phyloP scores from a whole-genome alignment of 2,888 invertebrate genomes.

The Carpatolechia fugitivella region DNA sequence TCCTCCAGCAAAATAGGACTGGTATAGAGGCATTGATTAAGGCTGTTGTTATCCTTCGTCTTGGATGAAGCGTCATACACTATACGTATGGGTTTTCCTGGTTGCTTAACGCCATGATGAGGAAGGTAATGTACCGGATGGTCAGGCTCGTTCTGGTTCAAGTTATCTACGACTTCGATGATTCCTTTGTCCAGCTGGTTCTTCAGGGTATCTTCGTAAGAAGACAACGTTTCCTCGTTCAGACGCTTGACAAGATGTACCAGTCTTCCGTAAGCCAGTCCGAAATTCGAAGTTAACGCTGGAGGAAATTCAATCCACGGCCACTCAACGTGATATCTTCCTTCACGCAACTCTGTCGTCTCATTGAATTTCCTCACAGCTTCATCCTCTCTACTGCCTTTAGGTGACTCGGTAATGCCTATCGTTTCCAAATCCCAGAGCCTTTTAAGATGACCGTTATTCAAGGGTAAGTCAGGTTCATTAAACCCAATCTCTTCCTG shows the following conservation, averaged over 20 bases:
- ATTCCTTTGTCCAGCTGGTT: constrained; percentile 8
- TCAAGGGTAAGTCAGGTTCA: not conserved
- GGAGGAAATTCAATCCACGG: constrained; percentile 14
- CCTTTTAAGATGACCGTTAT: not conserved
- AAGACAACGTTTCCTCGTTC: not conserved
- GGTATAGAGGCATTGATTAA: constrained; percentile 18
- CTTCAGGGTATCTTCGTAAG: constrained; percentile 12
- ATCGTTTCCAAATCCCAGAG: constrained; percentile 4
- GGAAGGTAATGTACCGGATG: constrained; percentile 16
- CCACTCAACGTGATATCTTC: constrained; percentile 15
- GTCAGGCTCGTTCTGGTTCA: not conserved
- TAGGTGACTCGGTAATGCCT: not conserved
- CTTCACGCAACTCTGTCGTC: not conserved
- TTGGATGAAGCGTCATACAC: constrained; percentile 19
- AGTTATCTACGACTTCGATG: constrained; percentile 1
- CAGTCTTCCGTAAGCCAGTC: constrained; percentile 13
- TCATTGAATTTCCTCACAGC: constrained; percentile 14
- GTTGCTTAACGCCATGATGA: constrained; percentile 11
- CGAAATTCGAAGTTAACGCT: constrained; percentile 10
- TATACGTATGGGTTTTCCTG: constrained; percentile 10
- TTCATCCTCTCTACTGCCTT: constrained; percentile 6
- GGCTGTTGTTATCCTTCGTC: constrained; percentile 9
- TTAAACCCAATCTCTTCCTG: not conserved
- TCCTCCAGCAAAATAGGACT: constrained; percentile 18
- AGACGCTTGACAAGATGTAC: constrained; percentile 2